Evolutionary conservation across 1,140 invertebrate genomes (phyloP), one percentile per base, ranked within the genome.

Genomic region (Drosophila prosaltans): DNA sequence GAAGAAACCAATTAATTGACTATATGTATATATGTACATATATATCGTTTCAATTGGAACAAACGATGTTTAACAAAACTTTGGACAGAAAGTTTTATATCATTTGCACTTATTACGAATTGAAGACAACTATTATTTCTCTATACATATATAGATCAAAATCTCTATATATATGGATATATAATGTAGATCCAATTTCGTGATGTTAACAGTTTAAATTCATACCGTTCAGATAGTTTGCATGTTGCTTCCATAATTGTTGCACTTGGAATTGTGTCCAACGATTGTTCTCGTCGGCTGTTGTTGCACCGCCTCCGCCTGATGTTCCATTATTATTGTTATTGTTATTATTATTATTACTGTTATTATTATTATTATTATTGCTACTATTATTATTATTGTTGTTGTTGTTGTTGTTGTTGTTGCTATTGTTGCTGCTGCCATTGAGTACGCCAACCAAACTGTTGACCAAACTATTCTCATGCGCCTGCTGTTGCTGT

Each of bases 221-320:
- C 83, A 83, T 92, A 92, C 92, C 92, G 66, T 92, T 92, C 45
- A 92, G 75, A 67, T 92, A 92, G 60, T 90, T 89, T n/a, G 92
- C 92, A 71, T 92, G 91, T 81, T 92, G 91, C 76, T 92, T 89
- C 91, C 91, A 92, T 67, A 92, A 71, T 65, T 92, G 91, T 78
- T 92, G 91, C 78, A 92, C 91, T 80, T 92, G 91, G 78, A 92
- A 92, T 67, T 92, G 91, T 55, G 91, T 92, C 91, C 91, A 92
- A 40, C 91, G 91, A 77, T 78, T 92, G 74, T 77, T 90, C 32
- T 92, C 91, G 10, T 92, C 90, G 48, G 48, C 51, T n/a, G 62
- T 65, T 24, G 60, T 60, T 40, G 55, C 45, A 36, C 43, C 74
- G 21, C 28, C 28, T 63, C 61, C 61, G 16, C 28, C 40, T 3